Evolutionary conservation across 2,797 vertebrate genomes (phyloP).

Genomic region (Chelon auratus): DNA sequence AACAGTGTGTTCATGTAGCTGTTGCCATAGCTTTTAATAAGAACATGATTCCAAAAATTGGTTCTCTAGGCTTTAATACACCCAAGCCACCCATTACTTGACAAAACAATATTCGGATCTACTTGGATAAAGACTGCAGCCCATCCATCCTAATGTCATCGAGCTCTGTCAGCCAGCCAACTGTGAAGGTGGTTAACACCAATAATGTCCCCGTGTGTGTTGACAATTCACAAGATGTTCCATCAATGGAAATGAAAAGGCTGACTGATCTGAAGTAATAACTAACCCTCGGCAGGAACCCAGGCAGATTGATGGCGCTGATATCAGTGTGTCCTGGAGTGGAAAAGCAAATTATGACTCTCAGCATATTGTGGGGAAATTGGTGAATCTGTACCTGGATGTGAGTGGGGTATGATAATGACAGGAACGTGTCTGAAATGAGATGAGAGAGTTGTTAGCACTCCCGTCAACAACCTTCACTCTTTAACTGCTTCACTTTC

Average conservation of each 20-base stretch:
- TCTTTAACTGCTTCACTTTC: constrained; percentile 4
- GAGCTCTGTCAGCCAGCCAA: constrained; percentile 21
- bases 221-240: constrained; percentile 45
- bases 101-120: constrained; percentile 19
- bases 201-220: constrained; percentile 59
- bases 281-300: constrained; percentile 39
- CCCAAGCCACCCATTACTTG: not conserved
- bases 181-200: constrained; percentile 68
- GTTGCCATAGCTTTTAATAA: too few relatives aligned
- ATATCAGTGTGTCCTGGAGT: constrained; percentile 60
- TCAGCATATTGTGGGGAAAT: constrained; percentile 47
- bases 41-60: too few relatives aligned
- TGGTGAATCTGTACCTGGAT: constrained; percentile 38
- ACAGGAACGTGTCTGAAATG: not conserved
- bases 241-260: constrained; percentile 51
- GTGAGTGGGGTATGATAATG: constrained; percentile 15
- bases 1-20: not conserved
- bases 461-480: constrained; percentile 20
- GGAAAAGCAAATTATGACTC: constrained; percentile 70
- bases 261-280: constrained; percentile 66
- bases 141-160: constrained; percentile 47
- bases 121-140: constrained; percentile 22
- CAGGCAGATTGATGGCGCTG: constrained; percentile 68
- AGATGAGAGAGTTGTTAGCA: constrained; percentile 26
- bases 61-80: not conserved